These are phyloP conservation scores for Sturmia bella DNA, from an alignment of 2,888 invertebrate species.

Conservation along the genomic window DNA sequence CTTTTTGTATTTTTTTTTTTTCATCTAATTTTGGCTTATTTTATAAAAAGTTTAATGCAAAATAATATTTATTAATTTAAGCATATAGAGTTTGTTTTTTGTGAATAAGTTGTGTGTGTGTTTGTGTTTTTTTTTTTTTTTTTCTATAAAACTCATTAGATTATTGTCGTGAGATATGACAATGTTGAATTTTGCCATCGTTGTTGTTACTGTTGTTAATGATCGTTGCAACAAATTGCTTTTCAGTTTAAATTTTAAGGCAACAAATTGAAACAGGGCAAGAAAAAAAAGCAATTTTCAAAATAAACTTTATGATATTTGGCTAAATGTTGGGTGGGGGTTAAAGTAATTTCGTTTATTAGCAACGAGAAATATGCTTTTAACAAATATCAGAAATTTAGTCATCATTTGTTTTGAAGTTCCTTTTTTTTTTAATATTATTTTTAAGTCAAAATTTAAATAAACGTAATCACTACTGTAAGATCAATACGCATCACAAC, in stretches of 20 bases:
- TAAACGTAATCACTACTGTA: too few species aligned
- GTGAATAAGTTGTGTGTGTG: constrained; percentile 1
- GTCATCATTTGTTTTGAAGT: too few species aligned
- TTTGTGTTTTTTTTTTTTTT: constrained; percentile 42
- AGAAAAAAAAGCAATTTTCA: constrained; percentile 22
- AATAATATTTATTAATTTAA: constrained; percentile 64
- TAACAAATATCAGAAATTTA: too few species aligned
- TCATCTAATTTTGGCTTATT: background rate
- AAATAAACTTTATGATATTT: constrained; percentile 28
- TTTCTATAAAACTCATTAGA: constrained; percentile 59
- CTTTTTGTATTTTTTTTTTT: background rate
- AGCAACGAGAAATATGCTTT: too few species aligned
- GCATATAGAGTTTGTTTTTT: constrained; percentile 48
- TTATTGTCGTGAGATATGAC: constrained; percentile 70
- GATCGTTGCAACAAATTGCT: constrained; percentile 69
- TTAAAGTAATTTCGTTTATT: background rate
- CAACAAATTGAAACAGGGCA: constrained; percentile 43
- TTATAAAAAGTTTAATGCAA: constrained; percentile 31
- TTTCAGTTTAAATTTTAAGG: constrained; percentile 66
- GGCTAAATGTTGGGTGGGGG: constrained; percentile 9
- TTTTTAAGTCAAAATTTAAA: too few species aligned
- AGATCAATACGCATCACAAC: too few species aligned
- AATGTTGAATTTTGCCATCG: constrained; percentile 54
- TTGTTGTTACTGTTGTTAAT: constrained; percentile 55
- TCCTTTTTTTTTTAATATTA: too few species aligned